These are phyloP conservation scores for Melanargia galathea DNA, from an alignment of 2,888 invertebrate species.

Conservation along the genomic window DNA sequence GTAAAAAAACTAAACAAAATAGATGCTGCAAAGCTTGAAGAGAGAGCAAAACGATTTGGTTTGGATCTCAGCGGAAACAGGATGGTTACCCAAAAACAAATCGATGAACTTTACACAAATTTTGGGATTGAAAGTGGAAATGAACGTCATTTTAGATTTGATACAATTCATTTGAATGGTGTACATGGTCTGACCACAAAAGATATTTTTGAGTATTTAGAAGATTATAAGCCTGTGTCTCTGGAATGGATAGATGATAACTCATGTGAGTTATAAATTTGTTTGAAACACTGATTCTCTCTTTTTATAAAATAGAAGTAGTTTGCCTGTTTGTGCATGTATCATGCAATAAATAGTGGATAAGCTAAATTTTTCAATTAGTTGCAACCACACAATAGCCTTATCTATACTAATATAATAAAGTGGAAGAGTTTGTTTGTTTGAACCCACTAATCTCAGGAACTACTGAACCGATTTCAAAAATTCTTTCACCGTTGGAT, in stretches of 20 bases:
- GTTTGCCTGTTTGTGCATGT: too few relatives aligned
- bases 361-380: too few relatives aligned
- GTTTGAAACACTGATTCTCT: too few relatives aligned
- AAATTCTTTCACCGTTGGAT: too few relatives aligned
- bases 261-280: conserved; percentile 83
- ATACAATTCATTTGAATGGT: conserved; percentile 89
- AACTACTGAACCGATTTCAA: too few relatives aligned
- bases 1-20: conserved; percentile 67
- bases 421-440: too few relatives aligned
- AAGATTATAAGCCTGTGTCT: conserved; percentile 87
- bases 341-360: too few relatives aligned
- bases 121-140: conserved; percentile 77
- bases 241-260: conserved; percentile 92
- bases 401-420: too few relatives aligned
- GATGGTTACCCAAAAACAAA: conserved; percentile 72
- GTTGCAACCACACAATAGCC: too few relatives aligned
- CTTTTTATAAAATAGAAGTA: too few relatives aligned
- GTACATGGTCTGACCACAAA: conserved; percentile 88
- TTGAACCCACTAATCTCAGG: too few relatives aligned
- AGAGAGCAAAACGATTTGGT: conserved; percentile 74
- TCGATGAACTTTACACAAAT: conserved; percentile 72
- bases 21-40: conserved; percentile 71
- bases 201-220: conserved; percentile 90
- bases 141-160: conserved; percentile 85
- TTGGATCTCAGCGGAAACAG: conserved; percentile 69